Percentiles rank a stretch among this genome's conserved stretches.
These are phyloP conservation scores for Pangasius larnaudii DNA, from an alignment of 2,797 vertebrate genomes.

Conservation along the genomic window DNA sequence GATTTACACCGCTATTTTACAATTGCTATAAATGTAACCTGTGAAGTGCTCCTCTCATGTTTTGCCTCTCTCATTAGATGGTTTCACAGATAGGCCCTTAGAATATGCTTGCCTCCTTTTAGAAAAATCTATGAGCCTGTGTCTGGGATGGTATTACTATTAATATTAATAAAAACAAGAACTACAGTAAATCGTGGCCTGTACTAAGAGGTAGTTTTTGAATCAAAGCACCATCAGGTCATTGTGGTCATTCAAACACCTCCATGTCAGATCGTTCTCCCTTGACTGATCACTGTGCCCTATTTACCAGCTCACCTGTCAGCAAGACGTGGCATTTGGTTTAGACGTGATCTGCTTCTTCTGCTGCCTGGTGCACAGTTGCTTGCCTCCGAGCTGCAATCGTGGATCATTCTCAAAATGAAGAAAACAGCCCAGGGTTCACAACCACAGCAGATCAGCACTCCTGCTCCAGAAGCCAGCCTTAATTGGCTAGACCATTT, in stretches of 20 bases:
- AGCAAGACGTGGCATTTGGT: slow-evolving; percentile 28
- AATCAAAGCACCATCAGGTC: slow-evolving; percentile 17
- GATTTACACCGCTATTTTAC: slow-evolving; percentile 39
- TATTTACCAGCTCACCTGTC: slow-evolving; percentile 44
- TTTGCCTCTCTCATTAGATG: slow-evolving; percentile 45
- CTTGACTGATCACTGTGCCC: slow-evolving; percentile 32
- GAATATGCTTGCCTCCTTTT: slow-evolving; percentile 26
- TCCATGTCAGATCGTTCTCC: slow-evolving; percentile 11
- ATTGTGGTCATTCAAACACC: neutral
- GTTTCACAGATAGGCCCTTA: slow-evolving; percentile 48
- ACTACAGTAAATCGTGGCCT: neutral
- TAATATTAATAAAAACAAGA: neutral
- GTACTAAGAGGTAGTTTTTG: neutral
- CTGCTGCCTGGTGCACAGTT: slow-evolving; percentile 20
- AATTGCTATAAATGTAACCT: slow-evolving; percentile 58
- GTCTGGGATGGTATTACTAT: neutral
- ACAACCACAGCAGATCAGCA: slow-evolving; percentile 19
- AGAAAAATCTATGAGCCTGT: neutral
- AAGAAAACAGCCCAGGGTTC: slow-evolving; percentile 21
- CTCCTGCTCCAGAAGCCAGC: slow-evolving; percentile 32
- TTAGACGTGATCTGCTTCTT: slow-evolving; percentile 13
- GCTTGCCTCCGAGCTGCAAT: slow-evolving; percentile 32
- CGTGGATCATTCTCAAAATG: neutral
- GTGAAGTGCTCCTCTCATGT: slow-evolving; percentile 50
- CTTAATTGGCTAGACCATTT: slow-evolving; percentile 52